Percentiles rank a stretch among this genome's conserved stretches.
Conservation (phyloP, 2,113 vertebrate species). For the Antigone vipio region DNA sequence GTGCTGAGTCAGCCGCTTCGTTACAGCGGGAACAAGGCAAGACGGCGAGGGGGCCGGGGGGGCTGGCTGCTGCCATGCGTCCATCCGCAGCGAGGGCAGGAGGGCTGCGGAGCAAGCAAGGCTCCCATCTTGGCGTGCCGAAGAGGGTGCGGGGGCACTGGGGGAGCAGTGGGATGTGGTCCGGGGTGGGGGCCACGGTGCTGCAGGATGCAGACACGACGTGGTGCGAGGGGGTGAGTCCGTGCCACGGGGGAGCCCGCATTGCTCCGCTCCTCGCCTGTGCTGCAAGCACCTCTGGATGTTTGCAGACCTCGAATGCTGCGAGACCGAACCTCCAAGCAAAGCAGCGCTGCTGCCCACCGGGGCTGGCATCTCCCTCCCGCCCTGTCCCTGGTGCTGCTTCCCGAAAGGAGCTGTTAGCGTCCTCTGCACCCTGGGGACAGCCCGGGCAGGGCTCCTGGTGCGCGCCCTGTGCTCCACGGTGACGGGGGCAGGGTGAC, state of each 20-base stretch:
- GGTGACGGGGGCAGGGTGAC: rapidly evolving
- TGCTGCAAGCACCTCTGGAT: rapidly evolving
- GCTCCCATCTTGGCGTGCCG: rapidly evolving
- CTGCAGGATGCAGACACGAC: rapidly evolving
- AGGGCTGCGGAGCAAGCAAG: neutral
- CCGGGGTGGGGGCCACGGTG: rapidly evolving
- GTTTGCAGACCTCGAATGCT: neutral
- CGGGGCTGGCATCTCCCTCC: neutral
- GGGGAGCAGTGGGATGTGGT: neutral
- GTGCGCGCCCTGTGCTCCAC: neutral
- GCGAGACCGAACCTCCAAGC: rapidly evolving
- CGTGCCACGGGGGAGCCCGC: rapidly evolving
- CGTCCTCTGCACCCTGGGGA: neutral
- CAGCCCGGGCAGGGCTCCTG: neutral
- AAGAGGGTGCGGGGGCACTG: neutral
- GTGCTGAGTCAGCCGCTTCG: neutral
- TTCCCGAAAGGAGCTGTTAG: rapidly evolving
- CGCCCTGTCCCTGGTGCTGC: rapidly evolving
- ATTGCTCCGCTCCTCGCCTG: rapidly evolving
- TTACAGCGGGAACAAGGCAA: neutral
- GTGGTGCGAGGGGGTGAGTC: neutral
- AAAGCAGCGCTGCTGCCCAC: rapidly evolving
- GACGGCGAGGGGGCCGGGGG: neutral
- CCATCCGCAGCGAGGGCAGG: neutral
- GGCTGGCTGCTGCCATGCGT: neutral